Evolutionary conservation across 2,888 invertebrate genomes (phyloP).

Genomic region (Hedya salicella): DNA sequence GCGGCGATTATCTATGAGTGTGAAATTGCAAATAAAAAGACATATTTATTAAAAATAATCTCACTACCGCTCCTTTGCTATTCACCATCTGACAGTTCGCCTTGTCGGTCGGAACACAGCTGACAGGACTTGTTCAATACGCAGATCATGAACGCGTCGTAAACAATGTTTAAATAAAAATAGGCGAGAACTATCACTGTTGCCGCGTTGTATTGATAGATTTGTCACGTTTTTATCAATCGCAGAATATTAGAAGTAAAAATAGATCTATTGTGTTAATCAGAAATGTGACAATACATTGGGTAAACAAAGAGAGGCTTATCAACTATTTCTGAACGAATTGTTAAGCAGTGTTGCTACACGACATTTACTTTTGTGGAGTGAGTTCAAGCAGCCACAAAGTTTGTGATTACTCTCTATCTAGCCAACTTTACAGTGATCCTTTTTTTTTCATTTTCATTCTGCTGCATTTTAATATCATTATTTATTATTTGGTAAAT

Average conservation of each 20-base stretch:
- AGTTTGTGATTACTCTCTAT: neutral
- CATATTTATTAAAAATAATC: slow-evolving; percentile 77
- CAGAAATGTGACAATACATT: slow-evolving; percentile 23
- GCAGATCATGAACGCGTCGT: slow-evolving; percentile 38
- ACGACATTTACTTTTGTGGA: neutral
- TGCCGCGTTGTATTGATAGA: neutral
- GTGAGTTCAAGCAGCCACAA: slow-evolving; percentile 29
- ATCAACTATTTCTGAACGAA: slow-evolving; percentile 36
- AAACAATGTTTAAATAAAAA: slow-evolving; percentile 30
- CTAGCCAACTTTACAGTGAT: neutral
- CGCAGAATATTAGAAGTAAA: slow-evolving; percentile 8
- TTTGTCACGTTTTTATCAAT: slow-evolving; percentile 18
- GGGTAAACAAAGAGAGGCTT: slow-evolving; percentile 25
- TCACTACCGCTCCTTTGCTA: slow-evolving; percentile 68
- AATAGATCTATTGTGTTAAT: slow-evolving; percentile 21
- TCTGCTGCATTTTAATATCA: too few relatives aligned
- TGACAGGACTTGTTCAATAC: slow-evolving; percentile 40
- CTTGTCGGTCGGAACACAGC: slow-evolving; percentile 38
- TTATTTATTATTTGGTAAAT: too few relatives aligned
- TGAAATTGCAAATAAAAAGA: slow-evolving; percentile 74
- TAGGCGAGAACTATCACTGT: slow-evolving; percentile 16
- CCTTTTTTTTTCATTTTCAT: too few relatives aligned
- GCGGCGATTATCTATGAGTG: slow-evolving; percentile 73
- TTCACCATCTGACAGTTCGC: slow-evolving; percentile 43
- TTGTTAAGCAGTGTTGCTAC: slow-evolving; percentile 28